A percentile compares a stretch with the other conserved stretches of the same genome.
Evolutionary conservation across 2,888 invertebrate genomes (phyloP).

Genomic region (Teleogryllus oceanicus): DNA sequence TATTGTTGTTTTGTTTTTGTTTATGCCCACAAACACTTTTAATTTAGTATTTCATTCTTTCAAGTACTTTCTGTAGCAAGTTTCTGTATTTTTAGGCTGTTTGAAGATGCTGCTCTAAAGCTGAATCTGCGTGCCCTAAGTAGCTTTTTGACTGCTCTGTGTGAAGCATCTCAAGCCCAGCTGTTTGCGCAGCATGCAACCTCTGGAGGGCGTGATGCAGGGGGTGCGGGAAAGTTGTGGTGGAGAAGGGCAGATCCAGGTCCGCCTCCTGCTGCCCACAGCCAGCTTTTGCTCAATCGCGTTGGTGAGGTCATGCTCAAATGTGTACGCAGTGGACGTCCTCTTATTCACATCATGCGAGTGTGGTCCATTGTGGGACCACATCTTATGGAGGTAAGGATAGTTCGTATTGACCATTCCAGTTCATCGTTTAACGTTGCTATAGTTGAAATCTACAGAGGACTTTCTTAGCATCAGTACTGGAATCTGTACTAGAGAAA

Average conservation of each 20-base stretch:
- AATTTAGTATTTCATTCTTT: constrained; percentile 4
- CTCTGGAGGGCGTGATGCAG: background rate
- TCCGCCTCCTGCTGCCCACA: constrained; percentile 37
- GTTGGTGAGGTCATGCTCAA: constrained; percentile 85
- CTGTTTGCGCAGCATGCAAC: constrained; percentile 48
- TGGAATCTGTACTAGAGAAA: no score
- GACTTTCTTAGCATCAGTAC: no score
- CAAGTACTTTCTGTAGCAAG: constrained; percentile 28
- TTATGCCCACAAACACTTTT: background rate
- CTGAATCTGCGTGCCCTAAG: constrained; percentile 80
- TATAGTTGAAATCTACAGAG: no score
- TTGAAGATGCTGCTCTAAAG: constrained; percentile 83
- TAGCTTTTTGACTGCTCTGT: constrained; percentile 76
- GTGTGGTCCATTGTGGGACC: constrained; percentile 89
- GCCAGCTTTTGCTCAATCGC: constrained; percentile 66
- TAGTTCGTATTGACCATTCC: no score
- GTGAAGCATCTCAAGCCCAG: constrained; percentile 81
- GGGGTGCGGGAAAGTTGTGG: constrained; percentile 45
- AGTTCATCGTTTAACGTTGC: no score
- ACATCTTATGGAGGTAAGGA: constrained; percentile 82
- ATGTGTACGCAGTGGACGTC: constrained; percentile 80
- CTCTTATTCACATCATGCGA: constrained; percentile 85
- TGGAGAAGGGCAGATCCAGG: constrained; percentile 42
- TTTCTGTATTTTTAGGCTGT: constrained; percentile 56
- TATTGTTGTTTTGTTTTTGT: no score